These are phyloP conservation scores for Achlya flavicornis DNA, from an alignment of 2,888 invertebrate genomes.

Conservation along the genomic window DNA sequence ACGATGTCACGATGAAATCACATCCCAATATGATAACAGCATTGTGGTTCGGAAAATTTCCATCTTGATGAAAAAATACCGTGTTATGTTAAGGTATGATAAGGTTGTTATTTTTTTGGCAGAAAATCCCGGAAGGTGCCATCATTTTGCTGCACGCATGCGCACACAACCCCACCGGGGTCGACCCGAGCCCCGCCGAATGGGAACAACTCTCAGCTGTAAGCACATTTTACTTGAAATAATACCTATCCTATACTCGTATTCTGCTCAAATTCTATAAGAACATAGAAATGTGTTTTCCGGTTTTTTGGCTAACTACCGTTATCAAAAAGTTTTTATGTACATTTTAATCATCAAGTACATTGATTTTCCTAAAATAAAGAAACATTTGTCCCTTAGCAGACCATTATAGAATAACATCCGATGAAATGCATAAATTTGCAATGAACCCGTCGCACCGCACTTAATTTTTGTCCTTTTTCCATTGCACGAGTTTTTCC, in stretches of 20 bases:
- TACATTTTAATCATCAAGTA: background rate
- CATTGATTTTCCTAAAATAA: background rate
- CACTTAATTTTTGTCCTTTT: background rate
- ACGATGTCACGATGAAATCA: too few species aligned
- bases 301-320: background rate
- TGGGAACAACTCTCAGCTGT: conserved; percentile 94
- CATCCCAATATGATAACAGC: too few species aligned
- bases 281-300: background rate
- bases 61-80: too few species aligned
- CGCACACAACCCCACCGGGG: conserved; percentile 99
- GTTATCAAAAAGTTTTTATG: background rate
- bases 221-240: conserved; percentile 19
- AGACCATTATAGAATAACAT: background rate
- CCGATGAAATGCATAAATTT: background rate
- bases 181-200: conserved; percentile 93
- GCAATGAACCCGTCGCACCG: background rate
- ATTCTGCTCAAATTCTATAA: background rate
- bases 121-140: conserved; percentile 96
- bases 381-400: background rate
- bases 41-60: too few species aligned
- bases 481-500: background rate
- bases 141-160: conserved; percentile 97
- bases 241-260: background rate
- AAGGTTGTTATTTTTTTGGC: conserved; percentile 46
- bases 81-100: too few species aligned